Conservation (phyloP, 2,797 vertebrate genomes). For the Tokudaia tokunoshimensis region DNA sequence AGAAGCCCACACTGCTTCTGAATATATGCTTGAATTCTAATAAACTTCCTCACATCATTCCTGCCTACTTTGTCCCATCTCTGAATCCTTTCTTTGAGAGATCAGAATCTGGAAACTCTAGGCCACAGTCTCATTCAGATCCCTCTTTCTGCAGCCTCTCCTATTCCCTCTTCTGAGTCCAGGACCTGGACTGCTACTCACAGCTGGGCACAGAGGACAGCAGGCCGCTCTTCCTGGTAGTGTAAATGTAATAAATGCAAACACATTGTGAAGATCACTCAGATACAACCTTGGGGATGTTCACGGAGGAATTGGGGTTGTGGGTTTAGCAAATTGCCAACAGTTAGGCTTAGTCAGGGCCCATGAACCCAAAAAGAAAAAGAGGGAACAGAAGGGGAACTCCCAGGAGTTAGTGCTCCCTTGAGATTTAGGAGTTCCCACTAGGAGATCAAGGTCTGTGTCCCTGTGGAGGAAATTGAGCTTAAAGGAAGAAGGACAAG, state of each 20-base stretch:
- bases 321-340: neutral
- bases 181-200: neutral
- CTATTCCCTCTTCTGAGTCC: neutral
- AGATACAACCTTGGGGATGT: too few relatives aligned
- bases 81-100: neutral
- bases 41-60: neutral
- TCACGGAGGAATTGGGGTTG: too few relatives aligned
- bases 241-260: neutral
- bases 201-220: neutral
- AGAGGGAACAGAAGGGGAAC: neutral
- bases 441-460: neutral
- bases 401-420: neutral
- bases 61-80: neutral
- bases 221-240: neutral
- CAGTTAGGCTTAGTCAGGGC: neutral
- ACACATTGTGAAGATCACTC: neutral
- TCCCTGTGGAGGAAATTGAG: neutral
- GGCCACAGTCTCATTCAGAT: neutral
- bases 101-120: neutral
- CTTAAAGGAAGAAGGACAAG: too few relatives aligned
- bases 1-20: neutral
- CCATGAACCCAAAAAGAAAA: neutral
- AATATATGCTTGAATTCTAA: neutral
- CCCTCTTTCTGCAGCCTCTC: neutral
- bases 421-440: too few relatives aligned